Conservation (phyloP, 2,888 invertebrate species). For the Trichacis sp. region DNA sequence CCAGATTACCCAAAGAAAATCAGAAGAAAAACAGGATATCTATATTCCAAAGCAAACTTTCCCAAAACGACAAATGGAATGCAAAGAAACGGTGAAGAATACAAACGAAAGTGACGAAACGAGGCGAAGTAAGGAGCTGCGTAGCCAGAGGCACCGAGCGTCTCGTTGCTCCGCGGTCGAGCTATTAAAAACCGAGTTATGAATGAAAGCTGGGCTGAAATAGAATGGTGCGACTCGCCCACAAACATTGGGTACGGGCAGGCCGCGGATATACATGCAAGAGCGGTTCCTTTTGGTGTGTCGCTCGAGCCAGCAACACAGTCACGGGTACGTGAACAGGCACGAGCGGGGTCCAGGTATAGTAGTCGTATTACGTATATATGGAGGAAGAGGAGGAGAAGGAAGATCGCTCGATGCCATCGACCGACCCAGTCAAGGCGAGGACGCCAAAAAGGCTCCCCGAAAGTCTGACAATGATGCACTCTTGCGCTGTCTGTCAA, state of each 20-base stretch:
- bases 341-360: constrained; percentile 32
- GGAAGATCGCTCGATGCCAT: constrained; percentile 36
- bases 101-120: constrained; percentile 35
- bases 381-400: constrained; percentile 10
- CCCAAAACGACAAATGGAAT: neutral
- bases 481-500: constrained; percentile 60
- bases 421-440: constrained; percentile 44
- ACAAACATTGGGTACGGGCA: constrained; percentile 46
- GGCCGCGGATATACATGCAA: constrained; percentile 32
- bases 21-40: too few relatives aligned
- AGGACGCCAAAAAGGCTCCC: constrained; percentile 38
- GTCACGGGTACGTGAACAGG: constrained; percentile 22
- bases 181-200: constrained; percentile 68
- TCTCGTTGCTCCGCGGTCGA: constrained; percentile 47
- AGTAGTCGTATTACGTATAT: constrained; percentile 4
- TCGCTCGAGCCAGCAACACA: constrained; percentile 23
- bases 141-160: constrained; percentile 51
- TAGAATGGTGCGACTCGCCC: constrained; percentile 67
- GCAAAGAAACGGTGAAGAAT: neutral
- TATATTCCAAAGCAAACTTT: neutral
- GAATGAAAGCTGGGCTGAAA: constrained; percentile 67
- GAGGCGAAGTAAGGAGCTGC: constrained; percentile 29
- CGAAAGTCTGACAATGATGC: constrained; percentile 46
- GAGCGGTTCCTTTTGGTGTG: constrained; percentile 27
- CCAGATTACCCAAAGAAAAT: too few relatives aligned